A percentile compares a stretch with the other conserved stretches of the same genome.
Conservation (phyloP, 1,140 invertebrate genomes). For the Papilio helenus region DNA sequence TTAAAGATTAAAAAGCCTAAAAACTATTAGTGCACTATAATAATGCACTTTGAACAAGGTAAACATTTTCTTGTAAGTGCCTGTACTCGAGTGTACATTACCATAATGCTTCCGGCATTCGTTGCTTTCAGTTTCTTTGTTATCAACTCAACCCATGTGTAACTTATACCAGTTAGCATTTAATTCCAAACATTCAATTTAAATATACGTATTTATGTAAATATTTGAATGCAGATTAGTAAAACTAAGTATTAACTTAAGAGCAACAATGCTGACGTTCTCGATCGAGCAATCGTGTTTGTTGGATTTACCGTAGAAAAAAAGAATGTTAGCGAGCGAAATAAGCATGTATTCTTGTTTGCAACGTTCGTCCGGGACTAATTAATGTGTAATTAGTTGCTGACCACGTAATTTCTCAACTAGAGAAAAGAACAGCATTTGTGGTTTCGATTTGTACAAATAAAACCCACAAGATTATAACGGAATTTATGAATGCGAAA, state of each 20-base stretch:
- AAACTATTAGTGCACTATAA: not conserved
- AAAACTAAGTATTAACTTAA: too few relatives aligned
- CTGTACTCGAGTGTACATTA: not conserved
- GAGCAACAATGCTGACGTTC: not conserved
- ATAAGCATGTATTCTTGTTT: constrained; percentile 2
- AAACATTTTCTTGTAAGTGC: constrained; percentile 6
- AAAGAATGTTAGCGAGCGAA: not conserved
- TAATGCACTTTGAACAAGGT: not conserved
- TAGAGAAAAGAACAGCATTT: not conserved
- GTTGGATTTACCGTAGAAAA: not conserved
- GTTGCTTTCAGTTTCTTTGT: constrained; percentile 2
- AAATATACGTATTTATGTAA: not conserved
- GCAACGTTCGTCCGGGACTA: not conserved
- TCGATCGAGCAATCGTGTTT: not conserved
- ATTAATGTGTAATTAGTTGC: constrained; percentile 28
- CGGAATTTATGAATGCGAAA: too few relatives aligned
- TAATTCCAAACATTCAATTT: too few relatives aligned
- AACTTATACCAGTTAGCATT: not conserved
- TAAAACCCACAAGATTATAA: not conserved
- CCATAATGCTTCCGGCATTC: constrained; percentile 9
- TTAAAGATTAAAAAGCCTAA: not conserved
- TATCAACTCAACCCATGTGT: not conserved
- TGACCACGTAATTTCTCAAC: constrained; percentile 19
- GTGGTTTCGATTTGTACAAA: not conserved
- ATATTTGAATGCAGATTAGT: not conserved